Evolutionary conservation across 1,140 invertebrate species (phyloP).

Genomic region (Meloidogyne chitwoodi): DNA sequence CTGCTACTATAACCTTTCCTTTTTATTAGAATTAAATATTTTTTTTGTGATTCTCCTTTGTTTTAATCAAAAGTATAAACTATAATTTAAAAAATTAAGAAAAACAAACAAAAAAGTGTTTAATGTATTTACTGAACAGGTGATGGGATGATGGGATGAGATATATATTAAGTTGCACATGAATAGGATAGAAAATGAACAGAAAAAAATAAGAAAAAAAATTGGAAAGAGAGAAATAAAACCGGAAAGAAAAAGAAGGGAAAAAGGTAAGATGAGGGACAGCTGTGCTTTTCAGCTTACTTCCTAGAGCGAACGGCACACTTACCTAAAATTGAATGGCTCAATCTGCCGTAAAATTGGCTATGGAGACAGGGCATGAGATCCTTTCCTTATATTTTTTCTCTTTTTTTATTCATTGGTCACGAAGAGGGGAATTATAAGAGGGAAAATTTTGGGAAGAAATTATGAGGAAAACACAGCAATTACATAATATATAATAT

Average conservation of each 20-base stretch:
- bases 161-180: neutral
- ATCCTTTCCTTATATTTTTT: neutral
- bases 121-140: neutral
- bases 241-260: neutral
- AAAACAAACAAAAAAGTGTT: neutral
- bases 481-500: no score
- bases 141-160: neutral
- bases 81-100: no score
- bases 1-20: no score
- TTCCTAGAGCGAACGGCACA: neutral
- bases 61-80: neutral
- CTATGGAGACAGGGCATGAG: neutral
- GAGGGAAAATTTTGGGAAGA: neutral
- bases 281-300: neutral
- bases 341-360: neutral
- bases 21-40: no score
- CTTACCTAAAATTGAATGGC: neutral
- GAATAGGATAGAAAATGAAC: neutral
- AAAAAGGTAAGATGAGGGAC: neutral
- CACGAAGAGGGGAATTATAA: neutral
- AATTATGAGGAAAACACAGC: no score
- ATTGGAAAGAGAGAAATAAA: neutral
- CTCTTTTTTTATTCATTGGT: neutral
- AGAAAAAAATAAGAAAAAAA: neutral
- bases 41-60: no score